phyloP scores from a whole-genome alignment of 2,113 vertebrate species.

The Dissostichus mawsoni region DNA sequence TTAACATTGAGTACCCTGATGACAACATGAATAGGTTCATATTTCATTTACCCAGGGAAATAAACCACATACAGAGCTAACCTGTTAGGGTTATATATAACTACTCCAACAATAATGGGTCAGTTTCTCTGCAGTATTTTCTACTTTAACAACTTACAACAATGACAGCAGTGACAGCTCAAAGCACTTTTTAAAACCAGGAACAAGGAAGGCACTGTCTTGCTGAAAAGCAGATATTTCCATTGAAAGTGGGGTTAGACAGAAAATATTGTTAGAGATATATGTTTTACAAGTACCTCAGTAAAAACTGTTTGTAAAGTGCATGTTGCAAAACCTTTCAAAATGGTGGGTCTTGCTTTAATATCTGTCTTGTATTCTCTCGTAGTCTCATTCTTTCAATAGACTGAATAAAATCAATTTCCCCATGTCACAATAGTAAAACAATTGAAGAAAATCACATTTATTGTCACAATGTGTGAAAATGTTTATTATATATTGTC shows the following conservation, averaged over 20 bases:
- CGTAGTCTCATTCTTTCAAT: neutral
- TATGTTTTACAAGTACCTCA: neutral
- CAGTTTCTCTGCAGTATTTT: slow-evolving; percentile 13
- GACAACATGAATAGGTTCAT: neutral
- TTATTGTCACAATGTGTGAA: neutral
- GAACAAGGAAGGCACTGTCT: slow-evolving; percentile 60
- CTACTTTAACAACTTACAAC: neutral
- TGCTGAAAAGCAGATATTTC: neutral
- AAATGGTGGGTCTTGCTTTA: neutral
- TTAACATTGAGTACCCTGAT: neutral
- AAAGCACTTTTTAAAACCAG: slow-evolving; percentile 40
- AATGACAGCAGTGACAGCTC: slow-evolving; percentile 33
- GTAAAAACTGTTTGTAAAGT: neutral
- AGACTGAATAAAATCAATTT: slow-evolving; percentile 3
- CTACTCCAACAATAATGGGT: neutral
- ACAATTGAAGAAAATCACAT: neutral
- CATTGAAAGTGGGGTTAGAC: neutral
- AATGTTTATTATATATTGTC: neutral
- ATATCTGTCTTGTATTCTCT: neutral
- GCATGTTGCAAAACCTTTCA: neutral
- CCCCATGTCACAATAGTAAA: neutral
- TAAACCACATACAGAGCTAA: neutral
- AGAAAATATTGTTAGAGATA: too few species aligned
- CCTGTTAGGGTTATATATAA: neutral
- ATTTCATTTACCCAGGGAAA: neutral